A percentile compares a stretch with the other conserved stretches of the same genome.
Conservation (phyloP, 2,113 vertebrate genomes). For the Anser brachyrhynchus region DNA sequence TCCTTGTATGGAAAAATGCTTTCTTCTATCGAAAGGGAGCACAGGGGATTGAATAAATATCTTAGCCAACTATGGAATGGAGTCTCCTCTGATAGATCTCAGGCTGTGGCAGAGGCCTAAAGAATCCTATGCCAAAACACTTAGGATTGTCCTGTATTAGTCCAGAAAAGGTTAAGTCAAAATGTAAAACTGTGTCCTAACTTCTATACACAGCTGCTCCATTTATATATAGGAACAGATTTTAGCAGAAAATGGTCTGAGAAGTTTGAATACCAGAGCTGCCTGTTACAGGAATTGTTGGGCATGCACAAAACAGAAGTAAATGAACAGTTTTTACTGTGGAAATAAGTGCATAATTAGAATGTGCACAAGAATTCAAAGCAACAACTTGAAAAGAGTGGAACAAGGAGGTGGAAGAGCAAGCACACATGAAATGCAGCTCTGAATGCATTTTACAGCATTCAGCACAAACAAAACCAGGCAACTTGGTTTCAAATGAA, state of each 20-base stretch:
- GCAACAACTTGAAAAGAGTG: neutral
- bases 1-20: neutral
- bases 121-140: neutral
- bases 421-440: neutral
- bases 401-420: neutral
- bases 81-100: neutral
- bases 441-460: neutral
- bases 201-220: neutral
- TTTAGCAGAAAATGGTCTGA: neutral
- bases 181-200: neutral
- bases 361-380: neutral
- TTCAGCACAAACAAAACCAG: neutral
- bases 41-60: neutral
- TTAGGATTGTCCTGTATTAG: neutral
- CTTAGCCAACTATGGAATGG: neutral
- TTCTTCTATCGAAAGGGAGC: rapidly evolving
- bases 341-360: neutral
- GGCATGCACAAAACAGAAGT: neutral
- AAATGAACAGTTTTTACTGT: neutral
- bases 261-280: neutral
- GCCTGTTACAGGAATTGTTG: neutral
- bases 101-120: neutral
- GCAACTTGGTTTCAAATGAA: neutral
- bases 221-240: neutral
- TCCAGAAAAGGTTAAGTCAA: neutral